Conservation (phyloP, 2,797 vertebrate species). For the Arctocebus calabarensis region DNA sequence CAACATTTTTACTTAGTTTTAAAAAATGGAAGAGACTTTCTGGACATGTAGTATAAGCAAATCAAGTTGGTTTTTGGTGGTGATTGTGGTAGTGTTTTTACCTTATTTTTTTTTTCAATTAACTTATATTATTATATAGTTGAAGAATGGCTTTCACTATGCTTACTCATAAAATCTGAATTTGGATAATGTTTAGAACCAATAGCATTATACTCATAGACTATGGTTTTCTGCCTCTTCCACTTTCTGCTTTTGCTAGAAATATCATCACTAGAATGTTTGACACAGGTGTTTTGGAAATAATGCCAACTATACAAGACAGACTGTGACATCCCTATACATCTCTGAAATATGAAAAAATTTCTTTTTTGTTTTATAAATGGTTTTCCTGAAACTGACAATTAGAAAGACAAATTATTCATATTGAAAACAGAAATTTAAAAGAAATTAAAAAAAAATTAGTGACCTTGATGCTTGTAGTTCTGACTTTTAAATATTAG, state of each 20-base stretch:
- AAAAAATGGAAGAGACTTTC: not conserved
- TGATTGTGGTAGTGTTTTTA: not conserved
- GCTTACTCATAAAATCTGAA: not conserved
- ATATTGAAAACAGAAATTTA: conserved; percentile 5
- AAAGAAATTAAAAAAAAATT: conserved; percentile 45
- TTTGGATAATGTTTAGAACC: not conserved
- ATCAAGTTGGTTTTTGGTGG: not conserved
- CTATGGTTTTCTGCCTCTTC: not conserved
- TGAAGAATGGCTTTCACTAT: not conserved
- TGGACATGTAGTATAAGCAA: not conserved
- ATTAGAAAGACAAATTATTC: not conserved
- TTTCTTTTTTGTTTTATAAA: conserved; percentile 1
- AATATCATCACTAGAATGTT: not conserved
- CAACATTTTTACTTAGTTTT: conserved; percentile 1
- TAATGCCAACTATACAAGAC: not conserved
- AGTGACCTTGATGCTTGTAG: not conserved
- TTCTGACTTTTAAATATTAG: conserved; percentile 53
- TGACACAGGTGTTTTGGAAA: not conserved
- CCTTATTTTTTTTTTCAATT: conserved; percentile 42
- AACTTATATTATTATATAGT: not conserved
- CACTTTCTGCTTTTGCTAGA: not conserved
- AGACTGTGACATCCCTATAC: not conserved
- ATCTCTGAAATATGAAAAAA: not conserved
- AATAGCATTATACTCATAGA: not conserved
- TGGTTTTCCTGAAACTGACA: not conserved